Conservation (phyloP, 2,888 invertebrate species). For the Mystacides longicornis region DNA sequence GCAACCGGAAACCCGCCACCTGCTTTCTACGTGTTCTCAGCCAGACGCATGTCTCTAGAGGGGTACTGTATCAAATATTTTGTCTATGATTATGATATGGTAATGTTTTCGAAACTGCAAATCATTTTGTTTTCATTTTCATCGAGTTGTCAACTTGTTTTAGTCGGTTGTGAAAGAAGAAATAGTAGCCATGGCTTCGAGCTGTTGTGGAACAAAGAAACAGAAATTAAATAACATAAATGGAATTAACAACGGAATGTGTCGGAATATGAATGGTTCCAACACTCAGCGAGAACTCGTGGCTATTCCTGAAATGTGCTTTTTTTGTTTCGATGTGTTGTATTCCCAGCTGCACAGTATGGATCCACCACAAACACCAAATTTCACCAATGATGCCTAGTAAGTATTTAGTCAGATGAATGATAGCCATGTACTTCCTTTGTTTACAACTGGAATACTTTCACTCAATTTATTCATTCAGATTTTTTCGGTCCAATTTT, state of each 20-base stretch:
- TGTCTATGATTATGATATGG: not conserved
- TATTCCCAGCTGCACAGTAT: constrained; percentile 89
- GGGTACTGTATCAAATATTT: too few species aligned
- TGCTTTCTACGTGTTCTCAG: too few species aligned
- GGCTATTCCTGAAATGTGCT: constrained; percentile 93
- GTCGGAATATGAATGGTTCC: constrained; percentile 50
- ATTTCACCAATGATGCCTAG: constrained; percentile 39
- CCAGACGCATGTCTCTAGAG: too few species aligned
- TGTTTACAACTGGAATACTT: constrained; percentile 10
- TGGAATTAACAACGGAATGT: constrained; percentile 48
- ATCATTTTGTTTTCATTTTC: constrained; percentile 1
- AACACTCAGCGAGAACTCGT: constrained; percentile 46
- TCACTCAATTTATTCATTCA: not conserved
- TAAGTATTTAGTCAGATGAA: constrained; percentile 11
- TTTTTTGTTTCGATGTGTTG: constrained; percentile 98
- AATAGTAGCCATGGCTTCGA: constrained; percentile 67
- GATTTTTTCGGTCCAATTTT: not conserved
- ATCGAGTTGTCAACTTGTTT: constrained; percentile 8
- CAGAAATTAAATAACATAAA: constrained; percentile 73
- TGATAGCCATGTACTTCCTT: too few species aligned
- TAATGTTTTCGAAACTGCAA: not conserved
- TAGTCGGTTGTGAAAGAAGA: constrained; percentile 24
- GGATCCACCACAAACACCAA: constrained; percentile 84
- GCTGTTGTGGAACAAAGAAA: constrained; percentile 88
- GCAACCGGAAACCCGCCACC: too few species aligned